Percentiles rank a stretch among this genome's conserved stretches.
phyloP scores from a whole-genome alignment of 2,797 vertebrate genomes.

The Propithecus deckenii region DNA sequence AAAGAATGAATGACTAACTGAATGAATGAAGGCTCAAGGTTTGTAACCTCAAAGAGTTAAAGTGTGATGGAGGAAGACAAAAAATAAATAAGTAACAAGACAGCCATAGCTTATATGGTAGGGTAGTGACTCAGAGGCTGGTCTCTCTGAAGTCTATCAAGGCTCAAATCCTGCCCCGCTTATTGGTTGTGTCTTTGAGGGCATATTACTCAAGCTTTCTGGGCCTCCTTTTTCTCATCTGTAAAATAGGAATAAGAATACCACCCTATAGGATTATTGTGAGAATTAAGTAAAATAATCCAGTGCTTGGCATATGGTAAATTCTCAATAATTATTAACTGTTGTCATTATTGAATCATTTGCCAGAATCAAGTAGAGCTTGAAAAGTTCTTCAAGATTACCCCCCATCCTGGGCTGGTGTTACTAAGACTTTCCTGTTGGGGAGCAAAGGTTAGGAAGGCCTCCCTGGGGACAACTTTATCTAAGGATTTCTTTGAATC shows the following conservation, averaged over 20 bases:
- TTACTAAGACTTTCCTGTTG: not conserved
- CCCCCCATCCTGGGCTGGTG: not conserved
- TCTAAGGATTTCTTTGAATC: slow-evolving; percentile 8
- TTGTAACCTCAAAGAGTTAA: not conserved
- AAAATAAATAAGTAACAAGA: not conserved
- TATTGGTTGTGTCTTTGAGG: not conserved
- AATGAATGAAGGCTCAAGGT: not conserved
- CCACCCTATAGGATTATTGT: not conserved
- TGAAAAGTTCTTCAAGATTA: not conserved
- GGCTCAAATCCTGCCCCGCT: not conserved
- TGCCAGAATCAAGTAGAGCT: not conserved
- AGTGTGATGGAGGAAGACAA: not conserved
- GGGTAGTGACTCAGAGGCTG: not conserved
- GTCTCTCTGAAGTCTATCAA: not conserved
- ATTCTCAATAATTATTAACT: not conserved
- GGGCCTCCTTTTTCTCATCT: not conserved
- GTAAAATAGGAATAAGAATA: not conserved
- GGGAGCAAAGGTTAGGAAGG: not conserved
- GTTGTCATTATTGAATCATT: not conserved
- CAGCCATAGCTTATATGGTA: not conserved
- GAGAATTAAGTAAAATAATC: not conserved
- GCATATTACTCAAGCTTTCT: not conserved
- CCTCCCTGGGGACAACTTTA: not conserved
- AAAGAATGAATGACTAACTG: not conserved
- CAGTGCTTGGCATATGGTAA: not conserved